Evolutionary conservation across 2,113 vertebrate genomes (phyloP).

Genomic region (Scolopax mira): DNA sequence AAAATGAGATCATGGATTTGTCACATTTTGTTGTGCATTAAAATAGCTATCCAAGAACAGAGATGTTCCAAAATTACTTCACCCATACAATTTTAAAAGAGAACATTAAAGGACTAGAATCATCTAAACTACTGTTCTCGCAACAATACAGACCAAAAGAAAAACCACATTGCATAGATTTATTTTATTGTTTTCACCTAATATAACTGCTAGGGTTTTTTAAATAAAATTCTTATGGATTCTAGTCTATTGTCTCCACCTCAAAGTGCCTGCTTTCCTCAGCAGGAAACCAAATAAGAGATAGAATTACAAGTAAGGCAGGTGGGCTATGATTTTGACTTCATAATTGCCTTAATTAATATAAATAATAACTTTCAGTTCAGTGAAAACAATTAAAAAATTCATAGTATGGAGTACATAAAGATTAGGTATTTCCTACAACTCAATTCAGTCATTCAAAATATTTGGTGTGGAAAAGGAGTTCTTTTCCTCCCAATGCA

Average conservation of each 20-base stretch:
- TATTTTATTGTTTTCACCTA: not conserved
- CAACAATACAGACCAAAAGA: not conserved
- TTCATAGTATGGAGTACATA: fast-evolving
- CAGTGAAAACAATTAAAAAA: not conserved
- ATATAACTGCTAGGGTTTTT: not conserved
- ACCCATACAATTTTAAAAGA: not conserved
- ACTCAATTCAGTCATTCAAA: not conserved
- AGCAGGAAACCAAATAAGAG: not conserved
- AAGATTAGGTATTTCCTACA: not conserved
- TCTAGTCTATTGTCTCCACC: not conserved
- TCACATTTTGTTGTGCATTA: not conserved
- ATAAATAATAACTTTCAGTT: not conserved
- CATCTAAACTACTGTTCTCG: not conserved
- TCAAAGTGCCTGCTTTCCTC: not conserved
- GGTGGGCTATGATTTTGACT: not conserved
- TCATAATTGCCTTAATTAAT: not conserved
- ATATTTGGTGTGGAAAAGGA: not conserved
- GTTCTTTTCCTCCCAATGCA: not conserved
- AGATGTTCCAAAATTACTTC: not conserved
- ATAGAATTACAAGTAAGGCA: not conserved
- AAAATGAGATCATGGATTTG: not conserved
- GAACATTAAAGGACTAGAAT: not conserved
- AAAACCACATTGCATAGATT: not conserved
- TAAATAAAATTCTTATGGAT: not conserved
- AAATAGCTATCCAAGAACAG: not conserved